These are phyloP conservation scores for Pangasius krempfi DNA, from an alignment of 2,797 vertebrate species.

Conservation along the genomic window DNA sequence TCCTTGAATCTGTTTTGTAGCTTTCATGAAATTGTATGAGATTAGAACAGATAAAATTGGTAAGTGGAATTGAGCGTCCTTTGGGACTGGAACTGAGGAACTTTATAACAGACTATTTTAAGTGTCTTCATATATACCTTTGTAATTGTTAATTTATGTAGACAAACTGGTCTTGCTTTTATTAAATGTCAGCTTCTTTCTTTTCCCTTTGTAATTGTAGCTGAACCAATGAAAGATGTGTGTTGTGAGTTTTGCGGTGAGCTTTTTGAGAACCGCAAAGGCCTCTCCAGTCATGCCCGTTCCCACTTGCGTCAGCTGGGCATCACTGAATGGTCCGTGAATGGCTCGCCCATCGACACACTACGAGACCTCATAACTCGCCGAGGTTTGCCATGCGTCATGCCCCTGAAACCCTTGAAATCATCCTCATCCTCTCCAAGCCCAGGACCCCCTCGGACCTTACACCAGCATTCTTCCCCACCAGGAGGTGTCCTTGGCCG, in stretches of 20 bases:
- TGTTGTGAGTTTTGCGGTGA: constrained; percentile 84
- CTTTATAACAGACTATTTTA: not conserved
- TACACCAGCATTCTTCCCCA: constrained; percentile 74
- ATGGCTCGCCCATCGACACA: constrained; percentile 89
- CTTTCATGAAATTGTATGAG: not conserved
- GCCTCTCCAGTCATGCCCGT: constrained; percentile 83
- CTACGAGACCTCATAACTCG: constrained; percentile 89
- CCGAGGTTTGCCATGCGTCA: constrained; percentile 81
- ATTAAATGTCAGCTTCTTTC: constrained; percentile 2
- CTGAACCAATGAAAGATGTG: constrained; percentile 79
- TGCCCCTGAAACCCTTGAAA: constrained; percentile 72
- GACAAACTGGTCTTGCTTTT: not conserved
- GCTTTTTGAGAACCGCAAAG: constrained; percentile 84
- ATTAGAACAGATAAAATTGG: not conserved
- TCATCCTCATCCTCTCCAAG: constrained; percentile 78
- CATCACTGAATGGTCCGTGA: constrained; percentile 83
- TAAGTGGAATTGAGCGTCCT: not conserved
- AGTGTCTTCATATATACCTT: not conserved
- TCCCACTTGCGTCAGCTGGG: constrained; percentile 83
- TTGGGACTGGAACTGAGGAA: not conserved
- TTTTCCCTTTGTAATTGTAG: constrained; percentile 44
- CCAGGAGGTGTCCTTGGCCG: constrained; percentile 64
- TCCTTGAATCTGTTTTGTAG: not conserved
- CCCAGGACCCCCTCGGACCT: constrained; percentile 60
- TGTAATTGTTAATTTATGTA: not conserved